phyloP scores from a whole-genome alignment of 2,888 invertebrate species.

The Eudemis profundana region DNA sequence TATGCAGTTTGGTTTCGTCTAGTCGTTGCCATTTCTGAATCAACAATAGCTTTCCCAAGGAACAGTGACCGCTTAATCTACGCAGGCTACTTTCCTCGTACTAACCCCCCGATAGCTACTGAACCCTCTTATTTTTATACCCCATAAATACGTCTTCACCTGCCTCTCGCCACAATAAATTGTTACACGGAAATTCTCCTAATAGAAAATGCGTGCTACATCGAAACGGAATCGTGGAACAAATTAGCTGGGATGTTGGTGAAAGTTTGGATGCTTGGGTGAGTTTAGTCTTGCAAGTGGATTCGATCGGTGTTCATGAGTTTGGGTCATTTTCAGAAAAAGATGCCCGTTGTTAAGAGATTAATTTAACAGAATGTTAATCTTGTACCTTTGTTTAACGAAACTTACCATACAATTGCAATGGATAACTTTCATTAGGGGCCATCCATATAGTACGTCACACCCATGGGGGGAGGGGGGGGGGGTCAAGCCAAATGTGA shows the following conservation, averaged over 20 bases:
- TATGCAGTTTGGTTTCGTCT: too few relatives aligned
- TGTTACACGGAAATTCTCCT: slow-evolving; percentile 36
- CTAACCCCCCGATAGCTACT: slow-evolving; percentile 28
- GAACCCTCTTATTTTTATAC: slow-evolving; percentile 47
- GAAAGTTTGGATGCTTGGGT: not conserved
- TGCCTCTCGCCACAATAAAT: slow-evolving; percentile 50
- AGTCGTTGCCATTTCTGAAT: too few relatives aligned
- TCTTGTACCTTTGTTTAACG: too few relatives aligned
- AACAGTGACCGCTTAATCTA: not conserved
- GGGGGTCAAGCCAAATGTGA: too few relatives aligned
- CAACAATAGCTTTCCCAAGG: not conserved
- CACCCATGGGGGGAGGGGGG: too few relatives aligned
- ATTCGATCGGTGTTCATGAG: too few relatives aligned
- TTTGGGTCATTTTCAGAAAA: too few relatives aligned
- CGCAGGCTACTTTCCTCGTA: not conserved
- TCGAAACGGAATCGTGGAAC: slow-evolving; percentile 21
- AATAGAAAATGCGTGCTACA: slow-evolving; percentile 42
- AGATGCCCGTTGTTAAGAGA: too few relatives aligned
- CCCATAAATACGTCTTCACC: slow-evolving; percentile 69
- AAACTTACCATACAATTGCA: too few relatives aligned
- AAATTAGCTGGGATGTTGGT: slow-evolving; percentile 14
- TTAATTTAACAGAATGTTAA: too few relatives aligned
- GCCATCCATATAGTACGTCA: too few relatives aligned
- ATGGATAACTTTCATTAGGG: too few relatives aligned
- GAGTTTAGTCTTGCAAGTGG: not conserved